These are phyloP conservation scores for Sanderia malayensis DNA, from an alignment of 30 jellyfish, hydroid and myxozoan genomes.

Conservation along the genomic window DNA sequence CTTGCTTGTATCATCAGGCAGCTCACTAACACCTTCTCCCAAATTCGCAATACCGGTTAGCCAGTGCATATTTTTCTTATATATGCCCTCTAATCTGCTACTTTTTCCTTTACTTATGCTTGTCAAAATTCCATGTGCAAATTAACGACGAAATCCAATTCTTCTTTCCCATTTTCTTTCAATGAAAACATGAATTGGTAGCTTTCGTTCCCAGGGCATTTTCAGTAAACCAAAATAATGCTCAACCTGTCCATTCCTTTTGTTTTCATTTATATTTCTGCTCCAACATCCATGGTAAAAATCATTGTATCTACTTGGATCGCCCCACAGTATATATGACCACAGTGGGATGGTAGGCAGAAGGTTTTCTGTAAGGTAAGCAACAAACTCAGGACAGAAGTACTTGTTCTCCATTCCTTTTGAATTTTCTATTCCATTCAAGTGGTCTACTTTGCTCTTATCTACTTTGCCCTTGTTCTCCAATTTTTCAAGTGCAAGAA, in stretches of 20 bases:
- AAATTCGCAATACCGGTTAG: background rate
- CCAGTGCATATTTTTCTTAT: slow-evolving; percentile 11
- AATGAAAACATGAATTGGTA: slow-evolving; percentile 1
- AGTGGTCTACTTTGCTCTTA: background rate
- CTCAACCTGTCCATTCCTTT: slow-evolving; percentile 15
- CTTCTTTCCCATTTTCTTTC: slow-evolving; percentile 5
- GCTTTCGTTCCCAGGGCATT: slow-evolving; percentile 11
- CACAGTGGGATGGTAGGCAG: slow-evolving; percentile 15
- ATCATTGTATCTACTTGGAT: background rate
- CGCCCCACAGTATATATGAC: slow-evolving; percentile 24
- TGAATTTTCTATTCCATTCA: no score
- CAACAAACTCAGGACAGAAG: slow-evolving; percentile 4
- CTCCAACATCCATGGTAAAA: background rate
- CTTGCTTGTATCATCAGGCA: background rate
- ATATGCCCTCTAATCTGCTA: background rate
- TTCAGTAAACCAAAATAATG: background rate
- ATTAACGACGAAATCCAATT: slow-evolving; percentile 14
- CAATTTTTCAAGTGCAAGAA: background rate
- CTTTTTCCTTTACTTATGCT: slow-evolving; percentile 2
- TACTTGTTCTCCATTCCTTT: background rate
- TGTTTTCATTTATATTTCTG: background rate
- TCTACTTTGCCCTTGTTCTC: background rate
- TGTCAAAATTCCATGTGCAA: slow-evolving; percentile 2
- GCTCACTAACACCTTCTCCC: background rate
- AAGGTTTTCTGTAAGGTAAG: background rate